Evolutionary conservation across 2,888 invertebrate genomes (phyloP).

Genomic region (Nephrotoma flavescens): DNA sequence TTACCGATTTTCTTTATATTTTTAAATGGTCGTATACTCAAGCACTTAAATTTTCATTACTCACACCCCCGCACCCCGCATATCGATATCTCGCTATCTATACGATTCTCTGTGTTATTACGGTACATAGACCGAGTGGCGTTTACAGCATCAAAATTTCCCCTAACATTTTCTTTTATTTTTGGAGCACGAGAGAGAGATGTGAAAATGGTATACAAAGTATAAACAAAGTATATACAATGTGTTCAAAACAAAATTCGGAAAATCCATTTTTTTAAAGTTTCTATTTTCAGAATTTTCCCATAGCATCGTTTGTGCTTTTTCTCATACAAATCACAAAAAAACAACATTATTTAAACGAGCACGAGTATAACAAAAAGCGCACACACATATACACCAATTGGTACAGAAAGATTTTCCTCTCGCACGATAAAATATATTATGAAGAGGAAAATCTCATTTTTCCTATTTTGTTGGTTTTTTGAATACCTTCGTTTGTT

Average conservation of each 20-base stretch:
- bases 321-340: neutral
- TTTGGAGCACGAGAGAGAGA: no score
- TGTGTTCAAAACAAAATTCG: neutral
- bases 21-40: neutral
- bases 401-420: neutral
- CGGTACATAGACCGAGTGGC: no score
- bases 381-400: neutral
- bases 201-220: neutral
- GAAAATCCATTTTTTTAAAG: neutral
- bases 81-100: neutral
- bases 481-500: neutral
- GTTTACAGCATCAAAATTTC: neutral
- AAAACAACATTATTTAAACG: no score
- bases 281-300: neutral
- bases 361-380: neutral
- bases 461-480: neutral
- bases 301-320: neutral
- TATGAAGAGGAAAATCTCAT: neutral
- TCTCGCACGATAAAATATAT: neutral
- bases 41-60: neutral
- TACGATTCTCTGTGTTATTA: no score
- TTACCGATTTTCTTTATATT: neutral
- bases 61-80: neutral
- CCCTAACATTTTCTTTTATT: neutral
- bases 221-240: neutral